Percentiles rank a stretch among this genome's conserved stretches.
Evolutionary conservation across 2,888 invertebrate species (phyloP).

Genomic region (Drosophila merina): DNA sequence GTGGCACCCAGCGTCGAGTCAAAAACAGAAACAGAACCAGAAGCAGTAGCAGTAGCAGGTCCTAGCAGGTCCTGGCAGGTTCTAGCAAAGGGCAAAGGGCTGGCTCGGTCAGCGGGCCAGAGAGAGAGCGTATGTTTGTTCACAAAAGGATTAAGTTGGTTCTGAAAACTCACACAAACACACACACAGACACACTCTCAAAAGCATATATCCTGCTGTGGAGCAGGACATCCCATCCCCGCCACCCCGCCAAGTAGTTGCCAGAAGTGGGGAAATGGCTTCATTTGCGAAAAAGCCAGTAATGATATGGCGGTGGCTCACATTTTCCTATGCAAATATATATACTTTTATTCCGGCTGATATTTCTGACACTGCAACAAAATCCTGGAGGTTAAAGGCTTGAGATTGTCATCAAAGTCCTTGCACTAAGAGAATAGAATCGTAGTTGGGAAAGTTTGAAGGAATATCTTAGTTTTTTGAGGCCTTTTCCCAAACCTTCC

Average conservation of each 20-base stretch:
- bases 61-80: not conserved
- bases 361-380: constrained; percentile 27
- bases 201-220: not conserved
- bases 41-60: constrained; percentile 4
- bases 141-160: constrained; percentile 75
- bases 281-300: constrained; percentile 57
- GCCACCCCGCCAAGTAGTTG: constrained; percentile 18
- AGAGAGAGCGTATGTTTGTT: constrained; percentile 59
- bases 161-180: constrained; percentile 6
- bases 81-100: constrained; percentile 1
- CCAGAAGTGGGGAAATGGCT: constrained; percentile 53
- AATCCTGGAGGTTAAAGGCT: not conserved
- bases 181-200: not conserved
- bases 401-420: too few relatives aligned
- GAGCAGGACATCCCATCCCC: not conserved
- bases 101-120: constrained; percentile 37
- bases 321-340: constrained; percentile 16
- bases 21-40: constrained; percentile 12
- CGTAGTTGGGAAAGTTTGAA: too few relatives aligned
- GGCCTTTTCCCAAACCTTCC: too few relatives aligned
- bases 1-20: constrained; percentile 13
- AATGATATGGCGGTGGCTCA: constrained; percentile 56
- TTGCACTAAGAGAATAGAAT: too few relatives aligned
- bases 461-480: too few relatives aligned
- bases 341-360: constrained; percentile 28